Base-by-base conservation (phyloP, 53 echinoderm and acorn worm genomes). In the Paelopatides confundens region DNA sequence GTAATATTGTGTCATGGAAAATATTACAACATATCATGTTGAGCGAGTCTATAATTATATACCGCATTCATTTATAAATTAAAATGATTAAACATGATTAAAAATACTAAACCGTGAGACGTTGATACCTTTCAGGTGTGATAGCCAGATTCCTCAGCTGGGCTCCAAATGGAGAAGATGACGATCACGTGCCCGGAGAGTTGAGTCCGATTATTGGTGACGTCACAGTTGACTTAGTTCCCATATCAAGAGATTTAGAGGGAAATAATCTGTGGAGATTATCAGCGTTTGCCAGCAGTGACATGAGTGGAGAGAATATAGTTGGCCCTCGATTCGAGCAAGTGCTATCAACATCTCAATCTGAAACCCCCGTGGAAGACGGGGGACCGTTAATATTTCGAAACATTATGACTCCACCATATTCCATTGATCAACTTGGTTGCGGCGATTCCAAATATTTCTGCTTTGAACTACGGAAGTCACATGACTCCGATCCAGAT, bases 81-180 rank as follows among this genome's bases (percentile, higher is more conserved):
- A n/a, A n/a, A n/a, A n/a, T n/a, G n/a, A n/a, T n/a, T n/a, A n/a
- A n/a, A n/a, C n/a, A n/a, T n/a, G n/a, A n/a, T n/a, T n/a, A n/a
- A n/a, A n/a, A n/a, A n/a, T n/a, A n/a, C n/a, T n/a, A n/a, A n/a
- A n/a, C n/a, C n/a, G n/a, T n/a, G n/a, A n/a, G n/a, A n/a, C n/a
- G n/a, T n/a, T 68, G 18, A 5, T 46, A 18, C 74, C 14, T 46
- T 46, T 14, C 5, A 74, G 74, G 74, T 24, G 74, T 74, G 2
- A 40, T 74, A 4, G 74, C 74, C 5, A 74, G 74, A 24, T 74
- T 74, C 29, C 74, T 74, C 40, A 74, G 24, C 23, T 74, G 74
- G 74, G n/a, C 39, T 39, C 40, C 74, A 6, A 18, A 29, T 9
- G 21, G 21, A 2, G 74, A 74, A 6, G 74, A 74, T 35, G 7